Conservation (phyloP, 2,113 vertebrate genomes). For the Corythornis cristatus region DNA sequence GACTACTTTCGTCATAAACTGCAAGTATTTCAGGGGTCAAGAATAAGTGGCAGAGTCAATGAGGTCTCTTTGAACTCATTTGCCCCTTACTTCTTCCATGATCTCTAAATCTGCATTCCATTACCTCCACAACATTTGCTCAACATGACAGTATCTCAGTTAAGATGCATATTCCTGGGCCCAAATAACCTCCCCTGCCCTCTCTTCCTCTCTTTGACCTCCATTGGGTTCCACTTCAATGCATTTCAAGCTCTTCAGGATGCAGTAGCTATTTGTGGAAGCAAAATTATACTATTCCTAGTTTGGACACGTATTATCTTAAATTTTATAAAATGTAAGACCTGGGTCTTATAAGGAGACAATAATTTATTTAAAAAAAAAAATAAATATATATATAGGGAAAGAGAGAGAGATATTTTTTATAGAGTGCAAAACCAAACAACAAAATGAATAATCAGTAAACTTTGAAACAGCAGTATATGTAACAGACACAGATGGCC, state of each 20-base stretch:
- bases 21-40: constrained; percentile 29
- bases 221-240: background rate
- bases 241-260: background rate
- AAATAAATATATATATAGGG: too few relatives aligned
- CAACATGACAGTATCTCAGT: background rate
- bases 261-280: constrained; percentile 9
- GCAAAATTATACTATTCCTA: background rate
- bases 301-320: too few relatives aligned
- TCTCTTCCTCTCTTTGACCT: background rate
- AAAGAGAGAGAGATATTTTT: too few relatives aligned
- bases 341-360: too few relatives aligned
- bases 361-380: too few relatives aligned
- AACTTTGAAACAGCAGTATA: too few relatives aligned
- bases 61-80: constrained; percentile 55
- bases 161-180: background rate
- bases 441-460: too few relatives aligned
- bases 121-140: constrained; percentile 38
- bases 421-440: too few relatives aligned
- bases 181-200: constrained; percentile 22
- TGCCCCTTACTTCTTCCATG: constrained; percentile 10
- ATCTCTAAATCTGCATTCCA: constrained; percentile 47
- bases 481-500: too few relatives aligned
- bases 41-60: constrained; percentile 44
- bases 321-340: too few relatives aligned
- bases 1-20: constrained; percentile 31